phyloP scores from a whole-genome alignment of 1,140 invertebrate species.

The Brachystomella parvula region DNA sequence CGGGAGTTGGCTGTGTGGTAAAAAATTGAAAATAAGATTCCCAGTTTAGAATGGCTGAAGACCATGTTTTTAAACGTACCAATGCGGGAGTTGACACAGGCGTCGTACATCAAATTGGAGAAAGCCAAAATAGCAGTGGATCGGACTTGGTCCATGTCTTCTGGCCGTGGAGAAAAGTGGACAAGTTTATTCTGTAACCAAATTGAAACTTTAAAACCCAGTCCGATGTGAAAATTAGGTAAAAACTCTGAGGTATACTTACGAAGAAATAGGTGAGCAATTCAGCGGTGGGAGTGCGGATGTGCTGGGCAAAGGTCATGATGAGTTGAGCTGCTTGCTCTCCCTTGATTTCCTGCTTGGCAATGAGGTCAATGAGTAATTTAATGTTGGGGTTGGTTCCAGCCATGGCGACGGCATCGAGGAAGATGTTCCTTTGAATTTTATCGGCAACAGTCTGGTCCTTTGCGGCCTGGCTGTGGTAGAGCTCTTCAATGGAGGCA shows the following conservation, averaged over 20 bases:
- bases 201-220: background rate
- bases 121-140: constrained; percentile 35
- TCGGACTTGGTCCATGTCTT: constrained; percentile 22
- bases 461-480: background rate
- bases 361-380: constrained; percentile 31
- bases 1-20: constrained; percentile 16
- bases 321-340: constrained; percentile 33
- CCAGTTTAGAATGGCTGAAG: background rate
- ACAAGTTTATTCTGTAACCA: background rate
- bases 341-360: constrained; percentile 26
- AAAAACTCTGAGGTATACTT: background rate
- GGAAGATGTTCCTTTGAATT: constrained; percentile 17
- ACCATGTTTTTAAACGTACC: constrained; percentile 4
- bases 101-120: constrained; percentile 32
- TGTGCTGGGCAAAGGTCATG: constrained; percentile 31
- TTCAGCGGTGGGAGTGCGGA: constrained; percentile 37
- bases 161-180: background rate
- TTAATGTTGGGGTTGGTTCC: constrained; percentile 38
- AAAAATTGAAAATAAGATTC: background rate
- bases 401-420: constrained; percentile 27
- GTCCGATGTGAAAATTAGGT: background rate
- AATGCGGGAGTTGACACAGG: constrained; percentile 35
- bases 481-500: constrained; percentile 15
- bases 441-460: constrained; percentile 15
- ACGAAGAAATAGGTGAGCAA: constrained; percentile 28